phyloP scores from a whole-genome alignment of 2,797 vertebrate species.

The Alauda arvensis region DNA sequence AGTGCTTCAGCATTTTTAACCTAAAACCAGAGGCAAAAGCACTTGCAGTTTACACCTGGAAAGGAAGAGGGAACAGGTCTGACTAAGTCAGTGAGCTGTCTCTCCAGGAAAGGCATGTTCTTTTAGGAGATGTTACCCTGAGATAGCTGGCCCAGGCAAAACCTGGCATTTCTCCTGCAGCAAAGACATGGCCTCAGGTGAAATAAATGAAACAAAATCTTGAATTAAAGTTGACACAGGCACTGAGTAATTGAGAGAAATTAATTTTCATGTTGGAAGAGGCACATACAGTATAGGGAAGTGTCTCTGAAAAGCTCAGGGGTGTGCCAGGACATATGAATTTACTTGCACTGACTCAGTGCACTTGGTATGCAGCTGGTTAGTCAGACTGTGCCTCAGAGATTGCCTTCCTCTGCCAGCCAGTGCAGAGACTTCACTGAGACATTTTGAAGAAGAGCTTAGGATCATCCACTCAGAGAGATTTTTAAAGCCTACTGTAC shows the following conservation, averaged over 20 bases:
- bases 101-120: neutral
- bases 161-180: neutral
- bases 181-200: neutral
- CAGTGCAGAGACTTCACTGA: neutral
- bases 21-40: neutral
- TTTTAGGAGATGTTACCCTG: neutral
- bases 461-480: neutral
- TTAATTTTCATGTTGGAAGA: neutral
- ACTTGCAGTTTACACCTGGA: neutral
- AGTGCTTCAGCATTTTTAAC: neutral
- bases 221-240: neutral
- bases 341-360: slow-evolving; percentile 2
- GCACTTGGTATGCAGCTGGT: neutral
- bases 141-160: neutral
- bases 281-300: neutral
- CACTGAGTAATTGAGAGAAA: neutral
- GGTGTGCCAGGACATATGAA: neutral
- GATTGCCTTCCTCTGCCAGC: neutral
- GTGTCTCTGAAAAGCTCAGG: neutral
- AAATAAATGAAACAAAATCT: neutral
- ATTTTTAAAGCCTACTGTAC: neutral
- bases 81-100: neutral
- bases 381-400: neutral
- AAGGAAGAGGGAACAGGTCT: neutral
- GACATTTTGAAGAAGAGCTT: neutral